Conservation (phyloP, 2,797 vertebrate genomes). For the Labroides dimidiatus region DNA sequence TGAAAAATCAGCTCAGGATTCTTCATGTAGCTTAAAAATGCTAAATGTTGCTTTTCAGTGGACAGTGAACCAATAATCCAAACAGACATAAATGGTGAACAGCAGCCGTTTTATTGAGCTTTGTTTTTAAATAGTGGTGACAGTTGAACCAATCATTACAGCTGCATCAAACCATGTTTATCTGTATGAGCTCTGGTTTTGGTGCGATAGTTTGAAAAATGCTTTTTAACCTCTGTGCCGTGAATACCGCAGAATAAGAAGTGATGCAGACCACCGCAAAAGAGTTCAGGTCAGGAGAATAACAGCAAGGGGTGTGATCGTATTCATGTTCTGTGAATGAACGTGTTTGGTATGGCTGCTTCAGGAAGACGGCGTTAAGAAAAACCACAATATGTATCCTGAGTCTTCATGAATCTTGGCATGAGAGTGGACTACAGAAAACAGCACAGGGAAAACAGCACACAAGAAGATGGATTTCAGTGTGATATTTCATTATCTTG, state of each 20-base stretch:
- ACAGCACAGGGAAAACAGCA: slow-evolving; percentile 39
- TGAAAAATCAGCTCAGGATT: too few relatives aligned
- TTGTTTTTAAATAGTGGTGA: slow-evolving; percentile 57
- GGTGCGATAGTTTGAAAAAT: slow-evolving; percentile 41
- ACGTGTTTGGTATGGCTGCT: slow-evolving; percentile 41
- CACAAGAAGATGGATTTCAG: slow-evolving; percentile 24
- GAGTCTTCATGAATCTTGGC: slow-evolving; percentile 73
- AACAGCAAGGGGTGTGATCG: slow-evolving; percentile 28
- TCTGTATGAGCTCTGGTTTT: slow-evolving; percentile 23
- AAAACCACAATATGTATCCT: slow-evolving; percentile 68
- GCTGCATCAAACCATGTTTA: slow-evolving; percentile 27
- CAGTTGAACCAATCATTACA: slow-evolving; percentile 44
- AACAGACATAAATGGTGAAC: slow-evolving; percentile 49
- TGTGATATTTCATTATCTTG: slow-evolving; percentile 18
- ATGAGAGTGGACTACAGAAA: slow-evolving; percentile 50
- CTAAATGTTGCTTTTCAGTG: not conserved
- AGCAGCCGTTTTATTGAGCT: slow-evolving; percentile 77
- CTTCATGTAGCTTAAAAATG: too few relatives aligned
- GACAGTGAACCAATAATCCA: not conserved
- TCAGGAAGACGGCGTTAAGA: slow-evolving; percentile 56
- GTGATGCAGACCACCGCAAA: slow-evolving; percentile 72
- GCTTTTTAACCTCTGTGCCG: slow-evolving; percentile 45
- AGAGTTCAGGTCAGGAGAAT: slow-evolving; percentile 50
- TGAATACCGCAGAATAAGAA: slow-evolving; percentile 80
- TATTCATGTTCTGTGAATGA: slow-evolving; percentile 56